Conservation (phyloP, 1,140 invertebrate species). For the Zaprionus ornatus region DNA sequence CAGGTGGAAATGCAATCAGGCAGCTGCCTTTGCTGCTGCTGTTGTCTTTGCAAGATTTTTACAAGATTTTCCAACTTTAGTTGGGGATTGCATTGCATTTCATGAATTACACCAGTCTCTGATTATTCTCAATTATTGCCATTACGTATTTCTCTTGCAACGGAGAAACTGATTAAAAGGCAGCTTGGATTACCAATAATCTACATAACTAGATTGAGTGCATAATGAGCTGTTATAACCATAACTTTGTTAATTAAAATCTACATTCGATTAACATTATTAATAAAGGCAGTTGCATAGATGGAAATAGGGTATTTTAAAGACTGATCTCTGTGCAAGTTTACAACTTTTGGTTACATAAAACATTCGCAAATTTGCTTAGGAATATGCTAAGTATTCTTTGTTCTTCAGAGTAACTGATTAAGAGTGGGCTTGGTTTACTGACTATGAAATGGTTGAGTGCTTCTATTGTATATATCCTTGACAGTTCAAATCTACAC, state of each 20-base stretch:
- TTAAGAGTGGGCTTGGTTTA: background rate
- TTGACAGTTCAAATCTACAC: background rate
- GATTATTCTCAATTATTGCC: conserved; percentile 14
- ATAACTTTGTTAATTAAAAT: background rate
- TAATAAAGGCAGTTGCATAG: too few species aligned
- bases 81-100: background rate
- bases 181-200: background rate
- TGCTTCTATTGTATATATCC: background rate
- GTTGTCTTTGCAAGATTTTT: conserved; percentile 47
- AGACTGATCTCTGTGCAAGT: too few species aligned
- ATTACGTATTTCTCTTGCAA: background rate
- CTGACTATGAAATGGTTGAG: too few species aligned
- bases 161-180: background rate
- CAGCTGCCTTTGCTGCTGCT: conserved; percentile 28
- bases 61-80: conserved; percentile 35
- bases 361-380: too few species aligned
- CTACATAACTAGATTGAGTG: background rate
- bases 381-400: background rate
- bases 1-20: conserved; percentile 66
- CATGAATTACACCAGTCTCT: background rate
- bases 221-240: background rate
- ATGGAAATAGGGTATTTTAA: too few species aligned
- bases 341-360: too few species aligned
- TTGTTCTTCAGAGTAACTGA: background rate
- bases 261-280: background rate